phyloP scores from a whole-genome alignment of 2,888 invertebrate species.

The Cyclophora albipunctata region DNA sequence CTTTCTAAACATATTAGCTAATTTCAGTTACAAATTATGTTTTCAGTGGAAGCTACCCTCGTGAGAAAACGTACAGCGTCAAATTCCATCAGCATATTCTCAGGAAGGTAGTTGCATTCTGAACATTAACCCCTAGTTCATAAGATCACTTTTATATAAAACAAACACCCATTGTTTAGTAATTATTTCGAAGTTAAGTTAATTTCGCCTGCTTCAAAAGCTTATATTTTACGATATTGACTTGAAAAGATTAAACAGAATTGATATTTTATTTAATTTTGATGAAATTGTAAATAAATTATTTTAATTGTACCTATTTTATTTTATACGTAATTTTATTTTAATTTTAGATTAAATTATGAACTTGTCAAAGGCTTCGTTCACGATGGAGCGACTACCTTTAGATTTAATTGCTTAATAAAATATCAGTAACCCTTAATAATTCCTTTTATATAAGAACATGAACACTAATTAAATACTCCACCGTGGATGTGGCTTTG shows the following conservation, averaged over 20 bases:
- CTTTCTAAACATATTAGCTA: no score
- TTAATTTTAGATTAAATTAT: slow-evolving; percentile 16
- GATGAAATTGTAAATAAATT: slow-evolving; percentile 13
- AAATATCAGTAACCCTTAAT: no score
- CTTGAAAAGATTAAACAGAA: slow-evolving; percentile 5
- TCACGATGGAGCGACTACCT: no score
- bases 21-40: slow-evolving; percentile 1
- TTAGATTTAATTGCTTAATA: no score
- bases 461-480: no score
- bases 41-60: slow-evolving; percentile 82
- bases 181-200: slow-evolving; percentile 1
- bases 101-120: slow-evolving; percentile 78
- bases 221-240: slow-evolving; percentile 11
- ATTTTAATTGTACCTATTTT: slow-evolving; percentile 23
- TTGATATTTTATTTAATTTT: slow-evolving; percentile 10
- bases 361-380: neutral
- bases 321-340: slow-evolving; percentile 19
- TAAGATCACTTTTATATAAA: slow-evolving; percentile 9
- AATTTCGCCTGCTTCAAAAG: slow-evolving; percentile 12
- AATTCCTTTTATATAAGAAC: no score
- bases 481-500: no score
- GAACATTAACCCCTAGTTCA: slow-evolving; percentile 13
- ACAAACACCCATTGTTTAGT: neutral
- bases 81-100: slow-evolving; percentile 85
- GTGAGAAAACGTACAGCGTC: slow-evolving; percentile 83